A percentile compares a stretch with the other conserved stretches of the same genome.
These are phyloP conservation scores for Diacarnus erythraeanus DNA, from an alignment of 37 sponge, comb jelly and placozoan genomes.

Conservation along the genomic window DNA sequence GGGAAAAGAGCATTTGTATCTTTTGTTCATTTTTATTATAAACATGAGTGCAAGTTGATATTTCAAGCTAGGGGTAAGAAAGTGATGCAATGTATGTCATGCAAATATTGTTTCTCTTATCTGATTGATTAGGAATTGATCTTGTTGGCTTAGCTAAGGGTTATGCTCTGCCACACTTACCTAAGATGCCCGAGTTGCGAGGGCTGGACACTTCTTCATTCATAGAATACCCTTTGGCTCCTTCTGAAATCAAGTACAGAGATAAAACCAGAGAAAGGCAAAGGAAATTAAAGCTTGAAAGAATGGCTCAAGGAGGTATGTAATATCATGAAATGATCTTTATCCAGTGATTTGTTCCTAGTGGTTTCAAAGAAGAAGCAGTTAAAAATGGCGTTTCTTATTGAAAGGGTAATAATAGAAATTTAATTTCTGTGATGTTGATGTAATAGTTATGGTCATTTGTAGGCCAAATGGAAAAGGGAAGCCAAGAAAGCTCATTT, in stretches of 20 bases:
- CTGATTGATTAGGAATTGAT: conserved; percentile 68
- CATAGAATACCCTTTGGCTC: conserved; percentile 9
- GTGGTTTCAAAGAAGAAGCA: not conserved
- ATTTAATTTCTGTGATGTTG: not conserved
- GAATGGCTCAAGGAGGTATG: not conserved
- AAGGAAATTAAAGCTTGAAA: conserved; percentile 7
- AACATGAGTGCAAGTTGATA: conserved; percentile 92
- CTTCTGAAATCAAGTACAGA: conserved; percentile 32
- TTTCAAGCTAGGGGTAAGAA: conserved; percentile 80
- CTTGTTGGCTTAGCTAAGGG: conserved; percentile 74
- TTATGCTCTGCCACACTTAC: conserved; percentile 85
- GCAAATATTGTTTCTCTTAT: too few species aligned
- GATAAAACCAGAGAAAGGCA: conserved; percentile 74
- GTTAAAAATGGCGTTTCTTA: not conserved
- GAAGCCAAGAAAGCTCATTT: not conserved
- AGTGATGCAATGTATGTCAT: not conserved
- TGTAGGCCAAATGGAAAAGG: not conserved
- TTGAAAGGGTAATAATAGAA: not conserved
- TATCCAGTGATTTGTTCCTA: not conserved
- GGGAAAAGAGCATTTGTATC: conserved; percentile 94
- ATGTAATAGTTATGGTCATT: not conserved
- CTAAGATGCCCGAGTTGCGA: conserved; percentile 93
- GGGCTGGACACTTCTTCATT: conserved; percentile 39
- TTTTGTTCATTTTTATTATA: conserved; percentile 90
- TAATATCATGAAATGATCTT: not conserved